Evolutionary conservation across 64 coral and sea anemone species (phyloP).

Genomic region (Porites australiensis): DNA sequence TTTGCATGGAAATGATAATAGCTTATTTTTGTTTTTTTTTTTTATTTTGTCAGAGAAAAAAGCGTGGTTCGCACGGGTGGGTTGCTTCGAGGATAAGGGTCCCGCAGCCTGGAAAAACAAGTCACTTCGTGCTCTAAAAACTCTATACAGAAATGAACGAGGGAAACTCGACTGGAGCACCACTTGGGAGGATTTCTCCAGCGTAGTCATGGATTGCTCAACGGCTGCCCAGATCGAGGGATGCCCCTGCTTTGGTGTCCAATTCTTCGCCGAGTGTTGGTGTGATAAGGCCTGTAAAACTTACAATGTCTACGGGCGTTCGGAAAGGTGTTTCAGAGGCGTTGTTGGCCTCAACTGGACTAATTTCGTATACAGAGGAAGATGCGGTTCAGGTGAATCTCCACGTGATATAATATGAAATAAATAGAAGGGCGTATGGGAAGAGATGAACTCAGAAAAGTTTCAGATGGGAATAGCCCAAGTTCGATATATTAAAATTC

Average conservation of each 20-base stretch:
- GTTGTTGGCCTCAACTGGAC: neutral
- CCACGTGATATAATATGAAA: neutral
- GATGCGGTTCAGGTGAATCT: slow-evolving; percentile 10
- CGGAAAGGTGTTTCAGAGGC: neutral
- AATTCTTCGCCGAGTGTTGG: slow-evolving; percentile 29
- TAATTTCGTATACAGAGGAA: neutral
- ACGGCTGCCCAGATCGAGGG: neutral
- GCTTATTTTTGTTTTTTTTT: neutral
- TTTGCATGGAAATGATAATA: too few relatives aligned
- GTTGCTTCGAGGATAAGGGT: slow-evolving; percentile 1
- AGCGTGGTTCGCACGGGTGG: neutral
- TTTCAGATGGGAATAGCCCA: neutral
- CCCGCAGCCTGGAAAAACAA: neutral
- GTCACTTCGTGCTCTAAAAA: neutral
- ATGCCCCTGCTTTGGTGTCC: slow-evolving; percentile 9
- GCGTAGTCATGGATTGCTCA: neutral
- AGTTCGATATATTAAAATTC: too few relatives aligned
- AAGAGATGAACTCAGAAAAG: too few relatives aligned
- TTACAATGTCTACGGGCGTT: neutral
- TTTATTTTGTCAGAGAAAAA: neutral
- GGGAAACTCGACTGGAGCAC: neutral
- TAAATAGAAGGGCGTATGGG: too few relatives aligned
- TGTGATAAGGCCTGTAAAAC: neutral
- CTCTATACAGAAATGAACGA: neutral
- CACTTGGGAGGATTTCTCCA: neutral